Percentiles rank a stretch among this genome's conserved stretches.
Evolutionary conservation across 1,140 invertebrate species (phyloP).

Genomic region (Latrodectus geometricus): DNA sequence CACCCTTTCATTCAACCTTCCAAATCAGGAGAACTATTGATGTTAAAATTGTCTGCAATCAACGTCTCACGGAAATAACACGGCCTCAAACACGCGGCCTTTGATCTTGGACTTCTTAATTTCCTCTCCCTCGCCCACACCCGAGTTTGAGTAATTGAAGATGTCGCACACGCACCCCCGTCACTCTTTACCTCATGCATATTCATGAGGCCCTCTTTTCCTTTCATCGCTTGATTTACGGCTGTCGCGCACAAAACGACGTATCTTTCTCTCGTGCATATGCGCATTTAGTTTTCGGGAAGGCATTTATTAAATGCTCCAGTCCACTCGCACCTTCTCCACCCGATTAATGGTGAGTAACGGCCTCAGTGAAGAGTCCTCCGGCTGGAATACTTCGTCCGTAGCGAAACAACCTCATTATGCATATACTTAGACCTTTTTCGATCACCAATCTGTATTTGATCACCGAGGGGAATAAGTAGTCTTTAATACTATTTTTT

Average conservation of each 20-base stretch:
- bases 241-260: neutral
- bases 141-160: neutral
- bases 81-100: neutral
- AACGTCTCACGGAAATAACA: neutral
- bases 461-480: too few relatives aligned
- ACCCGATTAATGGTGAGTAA: too few relatives aligned
- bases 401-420: too few relatives aligned
- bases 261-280: neutral
- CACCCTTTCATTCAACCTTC: too few relatives aligned
- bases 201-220: neutral
- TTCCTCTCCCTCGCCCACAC: neutral
- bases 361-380: too few relatives aligned
- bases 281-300: neutral
- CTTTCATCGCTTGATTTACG: neutral
- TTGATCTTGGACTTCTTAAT: neutral
- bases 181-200: neutral
- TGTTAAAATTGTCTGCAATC: neutral
- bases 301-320: neutral
- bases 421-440: too few relatives aligned
- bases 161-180: neutral
- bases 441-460: too few relatives aligned
- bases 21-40: too few relatives aligned
- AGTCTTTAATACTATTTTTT: too few relatives aligned
- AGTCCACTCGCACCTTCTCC: neutral
- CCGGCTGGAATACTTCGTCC: too few relatives aligned